Evolutionary conservation across 2,888 invertebrate genomes (phyloP).

Genomic region (Eledone cirrhosa): DNA sequence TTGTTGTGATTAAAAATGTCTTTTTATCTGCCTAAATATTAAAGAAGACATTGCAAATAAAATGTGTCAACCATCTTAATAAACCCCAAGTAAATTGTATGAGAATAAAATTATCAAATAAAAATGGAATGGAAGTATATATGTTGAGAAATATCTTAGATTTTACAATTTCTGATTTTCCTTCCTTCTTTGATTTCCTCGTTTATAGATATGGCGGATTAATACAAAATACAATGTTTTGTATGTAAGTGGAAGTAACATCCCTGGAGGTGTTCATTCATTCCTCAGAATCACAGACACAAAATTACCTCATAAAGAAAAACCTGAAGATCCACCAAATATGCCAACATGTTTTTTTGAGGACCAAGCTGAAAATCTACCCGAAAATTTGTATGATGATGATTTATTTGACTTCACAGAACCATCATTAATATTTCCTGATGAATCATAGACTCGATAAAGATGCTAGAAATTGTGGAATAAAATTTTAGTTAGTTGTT

Average conservation of each 20-base stretch:
- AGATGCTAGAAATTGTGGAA: no score
- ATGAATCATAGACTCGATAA: no score
- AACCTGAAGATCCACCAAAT: conserved; percentile 70
- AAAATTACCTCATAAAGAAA: conserved; percentile 70
- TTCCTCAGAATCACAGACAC: conserved; percentile 80
- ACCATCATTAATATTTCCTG: conserved; percentile 38
- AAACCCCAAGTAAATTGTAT: no score
- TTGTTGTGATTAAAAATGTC: no score
- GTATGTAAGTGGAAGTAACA: conserved; percentile 82
- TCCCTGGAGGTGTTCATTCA: conserved; percentile 83
- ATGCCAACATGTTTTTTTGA: conserved; percentile 83
- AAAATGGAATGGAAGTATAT: no score
- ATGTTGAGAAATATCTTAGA: not conserved
- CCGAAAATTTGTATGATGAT: conserved; percentile 81
- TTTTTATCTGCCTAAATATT: no score
- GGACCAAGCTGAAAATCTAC: conserved; percentile 69
- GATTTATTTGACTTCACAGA: conserved; percentile 78
- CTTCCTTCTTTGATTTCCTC: conserved; percentile 26
- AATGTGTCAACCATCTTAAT: no score
- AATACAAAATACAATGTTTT: conserved; percentile 94
- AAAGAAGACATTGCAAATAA: no score
- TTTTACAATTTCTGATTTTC: not conserved
- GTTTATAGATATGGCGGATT: conserved; percentile 85
- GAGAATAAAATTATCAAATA: no score
- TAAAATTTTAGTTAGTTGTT: no score